A percentile compares a stretch with the other conserved stretches of the same genome.
Conservation (phyloP, 2,888 invertebrate genomes). For the Agrochola litura region DNA sequence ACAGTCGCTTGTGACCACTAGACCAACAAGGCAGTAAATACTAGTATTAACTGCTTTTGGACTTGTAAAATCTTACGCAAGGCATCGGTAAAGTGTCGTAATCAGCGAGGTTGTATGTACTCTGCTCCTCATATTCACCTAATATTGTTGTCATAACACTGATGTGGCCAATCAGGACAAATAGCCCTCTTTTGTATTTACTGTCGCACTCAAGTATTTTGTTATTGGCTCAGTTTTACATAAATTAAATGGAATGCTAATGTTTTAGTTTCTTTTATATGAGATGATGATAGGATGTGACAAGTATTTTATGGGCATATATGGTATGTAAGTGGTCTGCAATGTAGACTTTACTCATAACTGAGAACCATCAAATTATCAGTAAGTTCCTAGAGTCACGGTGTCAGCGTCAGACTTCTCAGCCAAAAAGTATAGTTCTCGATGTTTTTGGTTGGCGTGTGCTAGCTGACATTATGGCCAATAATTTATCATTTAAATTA, state of each 20-base stretch:
- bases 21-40: too few relatives aligned
- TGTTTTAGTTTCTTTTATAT: not conserved
- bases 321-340: too few relatives aligned
- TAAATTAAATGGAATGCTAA: conserved; percentile 3
- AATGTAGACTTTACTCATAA: not conserved
- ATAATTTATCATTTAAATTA: too few relatives aligned
- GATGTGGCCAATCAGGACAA: conserved; percentile 22
- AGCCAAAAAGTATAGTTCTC: too few relatives aligned
- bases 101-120: conserved; percentile 3
- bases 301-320: not conserved
- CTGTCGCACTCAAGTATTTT: conserved; percentile 5
- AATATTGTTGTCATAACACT: conserved; percentile 8
- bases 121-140: not conserved
- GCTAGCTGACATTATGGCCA: too few relatives aligned
- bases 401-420: not conserved
- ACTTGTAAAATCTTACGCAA: conserved; percentile 14
- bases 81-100: not conserved
- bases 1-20: too few relatives aligned
- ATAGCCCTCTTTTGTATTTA: conserved; percentile 41
- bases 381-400: too few relatives aligned
- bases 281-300: not conserved
- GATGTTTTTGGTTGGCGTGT: too few relatives aligned
- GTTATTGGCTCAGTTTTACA: conserved; percentile 8
- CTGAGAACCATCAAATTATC: not conserved
- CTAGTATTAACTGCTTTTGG: not conserved